These are phyloP conservation scores for Mormoops blainvillei DNA, from an alignment of 2,113 vertebrate species.

Conservation along the genomic window DNA sequence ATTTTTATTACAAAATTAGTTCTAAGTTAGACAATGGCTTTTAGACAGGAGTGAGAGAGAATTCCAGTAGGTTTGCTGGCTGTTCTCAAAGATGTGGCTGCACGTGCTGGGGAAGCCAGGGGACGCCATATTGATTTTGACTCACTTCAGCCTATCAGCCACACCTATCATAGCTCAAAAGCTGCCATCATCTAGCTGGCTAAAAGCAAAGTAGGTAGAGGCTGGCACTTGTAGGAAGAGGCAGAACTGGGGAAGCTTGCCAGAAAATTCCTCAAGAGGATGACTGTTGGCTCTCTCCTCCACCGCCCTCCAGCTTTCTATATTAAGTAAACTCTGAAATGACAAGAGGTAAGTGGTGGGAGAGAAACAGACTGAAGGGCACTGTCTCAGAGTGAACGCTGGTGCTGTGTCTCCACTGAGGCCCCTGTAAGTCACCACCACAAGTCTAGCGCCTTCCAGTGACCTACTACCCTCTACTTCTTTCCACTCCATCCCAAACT, in stretches of 20 bases:
- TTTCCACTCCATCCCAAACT: fast-evolving
- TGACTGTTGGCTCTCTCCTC: fast-evolving
- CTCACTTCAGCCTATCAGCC: background rate
- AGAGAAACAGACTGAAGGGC: background rate
- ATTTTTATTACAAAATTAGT: background rate
- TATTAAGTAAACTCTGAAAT: background rate
- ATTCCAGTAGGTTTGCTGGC: background rate
- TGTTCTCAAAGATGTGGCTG: background rate
- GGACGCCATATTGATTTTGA: background rate
- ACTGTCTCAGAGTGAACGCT: background rate
- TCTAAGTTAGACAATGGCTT: background rate
- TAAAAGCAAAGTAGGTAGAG: background rate
- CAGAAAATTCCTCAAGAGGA: background rate
- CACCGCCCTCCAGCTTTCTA: fast-evolving
- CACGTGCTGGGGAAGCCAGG: background rate
- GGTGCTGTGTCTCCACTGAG: fast-evolving
- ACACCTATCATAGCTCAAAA: background rate
- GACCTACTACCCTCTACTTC: too few species aligned
- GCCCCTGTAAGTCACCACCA: background rate
- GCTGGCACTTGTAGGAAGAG: background rate
- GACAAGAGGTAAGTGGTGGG: background rate
- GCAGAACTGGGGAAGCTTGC: background rate
- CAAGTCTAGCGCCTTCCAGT: fast-evolving
- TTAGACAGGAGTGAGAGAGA: background rate
- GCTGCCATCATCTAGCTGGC: fast-evolving